Evolutionary conservation across 1,140 invertebrate genomes (phyloP), one percentile per base, ranked within the genome.

Genomic region (Achroia grisella): DNA sequence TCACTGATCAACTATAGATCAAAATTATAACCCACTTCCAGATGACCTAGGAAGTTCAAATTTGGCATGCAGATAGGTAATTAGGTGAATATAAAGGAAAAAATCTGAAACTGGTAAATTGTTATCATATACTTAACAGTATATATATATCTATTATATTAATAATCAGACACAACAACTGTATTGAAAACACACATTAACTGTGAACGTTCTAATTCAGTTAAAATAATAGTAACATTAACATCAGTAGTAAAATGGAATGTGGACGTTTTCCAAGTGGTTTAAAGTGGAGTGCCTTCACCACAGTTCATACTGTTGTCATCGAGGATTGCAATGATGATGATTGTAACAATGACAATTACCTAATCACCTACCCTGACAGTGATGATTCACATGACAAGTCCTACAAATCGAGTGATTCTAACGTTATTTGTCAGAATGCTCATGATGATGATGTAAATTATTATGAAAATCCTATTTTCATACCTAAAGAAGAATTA

Each of bases 381-480:
- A 37, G 35, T 15, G 35, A 37, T 37, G 35, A 37, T 17, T 37
- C 35, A 5, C 15, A 15, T 37, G 35, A 37, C 3, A 37, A 37
- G n/a, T 4, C 17, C 4, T 17, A 13, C 1, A 1, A n/a, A 23
- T 2, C 17, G 2, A 23, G 2, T 23, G 17, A 23, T 3, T 23
- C 17, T 35, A 32, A 32, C 9, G 30, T 4, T 8, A 8, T n/a
- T n/a, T 11, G 11, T 3, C 9, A 32, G 2, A 8, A n/a, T 8
- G 3, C 2, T 32, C 2, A 32, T 32, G 9, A 32, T 11, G 6
- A 12, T 10, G 11, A 12, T 13, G 11, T 35, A 1, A 35, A 35
- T 14, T 62, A 49, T 57, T 71, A 76, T 61, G 64, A 73, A 36
- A 73, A 73, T 35, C 73, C 73, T 44, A 62, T 66, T 52, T 66